Evolutionary conservation across 1,140 invertebrate species (phyloP).

Genomic region (Rhynchophorus ferrugineus): DNA sequence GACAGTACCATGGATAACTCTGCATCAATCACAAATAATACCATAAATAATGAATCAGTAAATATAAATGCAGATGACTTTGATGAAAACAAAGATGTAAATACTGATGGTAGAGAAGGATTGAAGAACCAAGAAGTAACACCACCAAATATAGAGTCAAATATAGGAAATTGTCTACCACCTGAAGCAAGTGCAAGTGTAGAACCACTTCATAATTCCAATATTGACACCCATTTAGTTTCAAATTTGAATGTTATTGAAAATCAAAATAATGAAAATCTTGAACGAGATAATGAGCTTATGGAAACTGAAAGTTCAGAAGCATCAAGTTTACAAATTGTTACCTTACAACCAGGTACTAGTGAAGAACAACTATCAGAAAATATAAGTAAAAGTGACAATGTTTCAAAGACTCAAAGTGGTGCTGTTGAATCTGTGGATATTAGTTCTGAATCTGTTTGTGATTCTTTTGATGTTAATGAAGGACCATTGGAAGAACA

Average conservation of each 20-base stretch:
- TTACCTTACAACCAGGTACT: neutral
- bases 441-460: neutral
- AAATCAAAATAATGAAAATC: slow-evolving; percentile 17
- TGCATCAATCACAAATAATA: slow-evolving; percentile 8
- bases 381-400: slow-evolving; percentile 3
- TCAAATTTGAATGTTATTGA: slow-evolving; percentile 16
- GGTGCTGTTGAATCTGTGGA: neutral
- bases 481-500: neutral
- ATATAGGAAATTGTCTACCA: slow-evolving; percentile 4
- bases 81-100: slow-evolving; percentile 10
- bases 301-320: slow-evolving; percentile 14
- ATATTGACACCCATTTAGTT: slow-evolving; percentile 11
- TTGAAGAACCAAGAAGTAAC: neutral
- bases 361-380: neutral
- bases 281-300: slow-evolving; percentile 17
- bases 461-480: neutral
- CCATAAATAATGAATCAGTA: slow-evolving; percentile 1
- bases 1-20: slow-evolving; percentile 10
- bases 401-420: neutral
- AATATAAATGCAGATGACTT: slow-evolving; percentile 2
- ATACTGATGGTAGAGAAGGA: slow-evolving; percentile 1
- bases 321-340: neutral
- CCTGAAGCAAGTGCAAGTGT: neutral
- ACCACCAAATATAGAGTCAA: slow-evolving; percentile 12
- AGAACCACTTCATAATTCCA: slow-evolving; percentile 6